These are phyloP conservation scores for Agriotes lineatus DNA, from an alignment of 2,888 invertebrate species.

Conservation along the genomic window DNA sequence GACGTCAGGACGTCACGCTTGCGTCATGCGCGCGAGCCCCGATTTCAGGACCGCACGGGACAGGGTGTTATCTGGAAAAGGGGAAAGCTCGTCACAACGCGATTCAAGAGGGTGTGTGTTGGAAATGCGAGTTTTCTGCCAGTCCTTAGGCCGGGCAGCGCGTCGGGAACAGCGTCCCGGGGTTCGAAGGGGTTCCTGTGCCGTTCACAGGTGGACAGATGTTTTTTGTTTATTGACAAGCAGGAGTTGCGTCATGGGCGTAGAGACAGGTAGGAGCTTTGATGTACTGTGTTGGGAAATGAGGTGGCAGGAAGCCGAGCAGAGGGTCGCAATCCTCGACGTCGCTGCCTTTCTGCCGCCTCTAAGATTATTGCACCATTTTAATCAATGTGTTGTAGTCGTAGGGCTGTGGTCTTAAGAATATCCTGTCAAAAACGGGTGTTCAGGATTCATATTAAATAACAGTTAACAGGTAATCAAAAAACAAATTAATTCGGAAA, in stretches of 20 bases:
- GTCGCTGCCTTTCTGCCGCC: no score
- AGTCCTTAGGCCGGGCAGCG: neutral
- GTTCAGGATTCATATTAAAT: no score
- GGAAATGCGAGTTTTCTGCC: neutral
- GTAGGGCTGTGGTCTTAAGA: no score
- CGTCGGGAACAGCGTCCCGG: neutral
- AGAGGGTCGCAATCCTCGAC: no score
- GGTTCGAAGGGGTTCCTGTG: slow-evolving; percentile 6
- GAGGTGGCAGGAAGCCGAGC: no score
- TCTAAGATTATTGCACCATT: no score
- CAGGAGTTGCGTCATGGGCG: neutral
- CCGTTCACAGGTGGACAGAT: slow-evolving; percentile 15
- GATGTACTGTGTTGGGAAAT: neutral
- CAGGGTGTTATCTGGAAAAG: slow-evolving; percentile 28
- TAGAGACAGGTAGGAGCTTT: neutral
- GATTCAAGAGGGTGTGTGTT: slow-evolving; percentile 32
- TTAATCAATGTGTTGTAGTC: no score
- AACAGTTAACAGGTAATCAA: no score
- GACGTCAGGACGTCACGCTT: slow-evolving; percentile 54
- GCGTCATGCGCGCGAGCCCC: slow-evolving; percentile 51
- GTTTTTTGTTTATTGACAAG: slow-evolving; percentile 15
- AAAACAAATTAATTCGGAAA: no score
- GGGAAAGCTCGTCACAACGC: slow-evolving; percentile 34
- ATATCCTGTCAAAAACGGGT: no score
- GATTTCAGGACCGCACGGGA: slow-evolving; percentile 35